A percentile compares a stretch with the other conserved stretches of the same genome.
Evolutionary conservation across 1,140 invertebrate genomes (phyloP).

Genomic region (Zophobas morio): DNA sequence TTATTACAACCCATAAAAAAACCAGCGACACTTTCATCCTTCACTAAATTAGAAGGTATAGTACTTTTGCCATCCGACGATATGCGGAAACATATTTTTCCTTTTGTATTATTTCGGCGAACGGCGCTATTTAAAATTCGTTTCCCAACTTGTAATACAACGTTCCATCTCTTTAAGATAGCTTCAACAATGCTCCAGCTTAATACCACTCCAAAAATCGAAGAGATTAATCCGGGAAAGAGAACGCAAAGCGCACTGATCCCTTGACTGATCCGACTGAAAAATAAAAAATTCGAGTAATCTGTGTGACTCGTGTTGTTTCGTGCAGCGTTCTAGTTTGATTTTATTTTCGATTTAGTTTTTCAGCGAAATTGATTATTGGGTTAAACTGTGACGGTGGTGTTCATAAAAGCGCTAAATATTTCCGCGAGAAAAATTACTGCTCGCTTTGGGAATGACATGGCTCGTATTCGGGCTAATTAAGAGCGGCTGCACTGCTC

Average conservation of each 20-base stretch:
- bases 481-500: no score
- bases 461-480: no score
- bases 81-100: not conserved
- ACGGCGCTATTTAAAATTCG: not conserved
- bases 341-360: no score
- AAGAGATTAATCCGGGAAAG: slow-evolving; percentile 9
- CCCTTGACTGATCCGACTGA: not conserved
- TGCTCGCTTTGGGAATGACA: no score
- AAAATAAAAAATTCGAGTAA: not conserved
- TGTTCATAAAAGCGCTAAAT: no score
- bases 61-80: slow-evolving; percentile 1
- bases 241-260: not conserved
- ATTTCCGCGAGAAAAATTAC: no score
- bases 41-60: slow-evolving; percentile 3
- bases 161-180: not conserved
- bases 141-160: not conserved
- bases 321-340: no score
- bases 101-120: not conserved
- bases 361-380: no score
- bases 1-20: slow-evolving; percentile 11
- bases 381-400: no score
- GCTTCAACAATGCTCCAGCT: not conserved
- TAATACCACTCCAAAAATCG: not conserved
- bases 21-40: slow-evolving; percentile 5
- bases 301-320: no score